These are phyloP conservation scores for Pempheris klunzingeri DNA, from an alignment of 2,797 vertebrate species.

Conservation along the genomic window DNA sequence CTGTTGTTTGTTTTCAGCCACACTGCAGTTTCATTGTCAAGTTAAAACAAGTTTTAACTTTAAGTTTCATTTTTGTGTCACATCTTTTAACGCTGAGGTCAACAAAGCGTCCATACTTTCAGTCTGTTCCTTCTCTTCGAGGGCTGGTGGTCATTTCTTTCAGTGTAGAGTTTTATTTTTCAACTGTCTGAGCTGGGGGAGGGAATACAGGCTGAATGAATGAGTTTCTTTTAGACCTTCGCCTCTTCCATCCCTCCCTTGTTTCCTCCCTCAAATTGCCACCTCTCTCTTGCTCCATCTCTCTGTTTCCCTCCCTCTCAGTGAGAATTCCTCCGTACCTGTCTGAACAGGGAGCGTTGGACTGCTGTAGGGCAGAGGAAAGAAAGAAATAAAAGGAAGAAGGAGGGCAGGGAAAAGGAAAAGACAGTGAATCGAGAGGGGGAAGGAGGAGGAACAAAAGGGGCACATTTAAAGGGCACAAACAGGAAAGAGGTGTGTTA, in stretches of 20 bases:
- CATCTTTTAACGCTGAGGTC: slow-evolving; percentile 29
- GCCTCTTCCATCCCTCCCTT: slow-evolving; percentile 79
- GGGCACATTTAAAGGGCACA: slow-evolving; percentile 51
- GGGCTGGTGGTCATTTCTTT: slow-evolving; percentile 44
- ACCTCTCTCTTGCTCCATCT: slow-evolving; percentile 72
- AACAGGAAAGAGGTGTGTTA: slow-evolving; percentile 50
- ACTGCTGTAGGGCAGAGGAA: slow-evolving; percentile 63
- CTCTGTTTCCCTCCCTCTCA: slow-evolving; percentile 57
- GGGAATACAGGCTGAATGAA: slow-evolving; percentile 80
- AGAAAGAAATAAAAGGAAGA: slow-evolving; percentile 43
- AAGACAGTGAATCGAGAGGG: slow-evolving; percentile 38
- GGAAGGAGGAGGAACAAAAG: slow-evolving; percentile 61
- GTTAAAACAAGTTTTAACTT: slow-evolving; percentile 59
- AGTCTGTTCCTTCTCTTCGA: slow-evolving; percentile 11
- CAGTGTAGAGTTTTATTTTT: slow-evolving; percentile 66
- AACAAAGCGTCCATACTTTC: slow-evolving; percentile 8
- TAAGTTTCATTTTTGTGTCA: slow-evolving; percentile 31
- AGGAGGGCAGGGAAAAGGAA: slow-evolving; percentile 34
- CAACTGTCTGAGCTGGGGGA: slow-evolving; percentile 64
- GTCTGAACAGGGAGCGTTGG: slow-evolving; percentile 80
- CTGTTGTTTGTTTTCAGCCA: slow-evolving; percentile 23
- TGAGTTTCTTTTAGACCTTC: slow-evolving; percentile 83
- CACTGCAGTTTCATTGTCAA: slow-evolving; percentile 36
- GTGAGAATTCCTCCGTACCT: slow-evolving; percentile 82
- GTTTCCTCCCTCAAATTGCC: slow-evolving; percentile 83